Conservation (phyloP, 35 echinoderm and acorn worm species). For the Lytechinus variegatus region DNA sequence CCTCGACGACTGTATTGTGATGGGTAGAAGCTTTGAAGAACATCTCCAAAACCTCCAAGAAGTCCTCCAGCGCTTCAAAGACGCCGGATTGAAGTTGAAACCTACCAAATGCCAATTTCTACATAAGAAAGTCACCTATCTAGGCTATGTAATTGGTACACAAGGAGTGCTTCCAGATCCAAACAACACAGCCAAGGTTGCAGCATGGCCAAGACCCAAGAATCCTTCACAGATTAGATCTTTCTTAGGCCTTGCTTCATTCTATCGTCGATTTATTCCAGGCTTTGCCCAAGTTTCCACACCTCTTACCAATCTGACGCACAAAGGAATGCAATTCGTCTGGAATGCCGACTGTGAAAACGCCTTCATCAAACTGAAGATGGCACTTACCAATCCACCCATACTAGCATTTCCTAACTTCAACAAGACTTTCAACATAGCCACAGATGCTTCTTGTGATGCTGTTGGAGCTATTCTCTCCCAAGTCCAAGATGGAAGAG, state of each 20-base stretch:
- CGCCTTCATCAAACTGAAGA: slow-evolving; percentile 51
- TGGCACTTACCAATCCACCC: slow-evolving; percentile 58
- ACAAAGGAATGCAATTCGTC: slow-evolving; percentile 43
- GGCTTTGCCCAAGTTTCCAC: slow-evolving; percentile 44
- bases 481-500: slow-evolving; percentile 70
- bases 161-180: slow-evolving; percentile 49
- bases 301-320: slow-evolving; percentile 41
- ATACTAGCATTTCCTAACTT: slow-evolving; percentile 72
- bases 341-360: slow-evolving; percentile 50
- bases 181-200: slow-evolving; percentile 21
- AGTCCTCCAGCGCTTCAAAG: slow-evolving; percentile 46
- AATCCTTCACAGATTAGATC: slow-evolving; percentile 15
- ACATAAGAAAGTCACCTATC: slow-evolving; percentile 48
- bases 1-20: slow-evolving; percentile 68
- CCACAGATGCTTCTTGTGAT: slow-evolving; percentile 58
- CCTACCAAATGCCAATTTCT: slow-evolving; percentile 66
- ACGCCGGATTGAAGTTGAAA: slow-evolving; percentile 62
- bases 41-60: slow-evolving; percentile 41
- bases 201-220: slow-evolving; percentile 30
- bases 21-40: slow-evolving; percentile 67
- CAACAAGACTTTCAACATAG: slow-evolving; percentile 50
- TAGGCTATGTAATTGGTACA: slow-evolving; percentile 50
- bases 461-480: slow-evolving; percentile 73
- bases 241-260: slow-evolving; percentile 45
- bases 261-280: slow-evolving; percentile 44